Evolutionary conservation across 2,797 vertebrate species (phyloP).

Genomic region (Rhynchotus rufescens): DNA sequence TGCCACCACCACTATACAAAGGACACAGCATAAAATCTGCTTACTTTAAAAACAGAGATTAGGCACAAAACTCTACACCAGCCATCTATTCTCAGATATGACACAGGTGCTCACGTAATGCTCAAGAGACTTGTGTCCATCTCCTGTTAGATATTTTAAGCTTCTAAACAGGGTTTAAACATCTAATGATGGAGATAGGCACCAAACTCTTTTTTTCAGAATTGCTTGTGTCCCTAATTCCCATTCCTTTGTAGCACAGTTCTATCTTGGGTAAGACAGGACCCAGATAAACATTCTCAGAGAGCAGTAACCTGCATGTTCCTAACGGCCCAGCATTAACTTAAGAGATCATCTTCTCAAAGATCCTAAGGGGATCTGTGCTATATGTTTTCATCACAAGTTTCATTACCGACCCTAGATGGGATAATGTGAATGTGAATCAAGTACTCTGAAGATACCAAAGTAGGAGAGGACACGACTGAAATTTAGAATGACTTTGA

Average conservation of each 20-base stretch:
- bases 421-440: background rate
- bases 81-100: background rate
- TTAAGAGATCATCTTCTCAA: background rate
- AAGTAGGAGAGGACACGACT: background rate
- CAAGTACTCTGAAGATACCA: background rate
- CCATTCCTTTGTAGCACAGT: background rate
- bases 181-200: background rate
- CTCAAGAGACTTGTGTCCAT: background rate
- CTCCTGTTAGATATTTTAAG: background rate
- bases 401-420: background rate
- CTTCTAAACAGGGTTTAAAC: background rate
- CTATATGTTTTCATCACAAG: background rate
- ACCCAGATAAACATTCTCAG: background rate
- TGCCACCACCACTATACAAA: background rate
- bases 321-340: background rate
- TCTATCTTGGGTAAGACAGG: background rate
- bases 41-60: background rate
- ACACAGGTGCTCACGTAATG: background rate
- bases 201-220: background rate
- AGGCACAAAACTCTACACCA: background rate
- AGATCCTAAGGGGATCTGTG: background rate
- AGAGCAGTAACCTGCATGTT: background rate
- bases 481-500: conserved; percentile 43
- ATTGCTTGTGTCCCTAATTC: background rate
- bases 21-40: background rate